Evolutionary conservation across 1,140 invertebrate genomes (phyloP).

Genomic region (Pemphigus obesinymphae): DNA sequence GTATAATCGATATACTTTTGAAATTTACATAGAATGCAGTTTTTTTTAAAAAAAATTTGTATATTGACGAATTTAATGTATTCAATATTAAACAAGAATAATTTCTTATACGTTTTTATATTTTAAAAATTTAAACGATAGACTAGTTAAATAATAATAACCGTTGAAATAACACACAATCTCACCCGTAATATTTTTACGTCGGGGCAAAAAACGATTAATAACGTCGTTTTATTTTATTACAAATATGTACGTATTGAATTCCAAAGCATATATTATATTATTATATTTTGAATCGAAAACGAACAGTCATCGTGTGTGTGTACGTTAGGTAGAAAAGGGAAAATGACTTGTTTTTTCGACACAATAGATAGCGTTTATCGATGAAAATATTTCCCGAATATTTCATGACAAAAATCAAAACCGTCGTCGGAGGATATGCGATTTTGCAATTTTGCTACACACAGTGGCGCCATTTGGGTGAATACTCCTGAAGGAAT

Average conservation of each 20-base stretch:
- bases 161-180: not conserved
- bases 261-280: not conserved
- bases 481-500: no score
- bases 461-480: no score
- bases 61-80: no score
- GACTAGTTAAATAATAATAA: not conserved
- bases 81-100: no score
- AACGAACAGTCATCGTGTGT: constrained; percentile 2
- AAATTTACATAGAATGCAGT: no score
- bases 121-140: no score
- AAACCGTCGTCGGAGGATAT: not conserved
- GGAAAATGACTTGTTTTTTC: not conserved
- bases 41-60: no score
- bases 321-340: not conserved
- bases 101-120: no score
- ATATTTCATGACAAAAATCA: not conserved
- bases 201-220: not conserved
- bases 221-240: not conserved
- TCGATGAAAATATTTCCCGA: not conserved
- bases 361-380: not conserved
- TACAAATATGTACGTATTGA: not conserved
- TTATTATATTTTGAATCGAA: not conserved
- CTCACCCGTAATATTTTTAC: not conserved
- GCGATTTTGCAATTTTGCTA: no score
- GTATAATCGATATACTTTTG: no score